Evolutionary conservation across 2,797 vertebrate species (phyloP).

Genomic region (Agapornis canus): DNA sequence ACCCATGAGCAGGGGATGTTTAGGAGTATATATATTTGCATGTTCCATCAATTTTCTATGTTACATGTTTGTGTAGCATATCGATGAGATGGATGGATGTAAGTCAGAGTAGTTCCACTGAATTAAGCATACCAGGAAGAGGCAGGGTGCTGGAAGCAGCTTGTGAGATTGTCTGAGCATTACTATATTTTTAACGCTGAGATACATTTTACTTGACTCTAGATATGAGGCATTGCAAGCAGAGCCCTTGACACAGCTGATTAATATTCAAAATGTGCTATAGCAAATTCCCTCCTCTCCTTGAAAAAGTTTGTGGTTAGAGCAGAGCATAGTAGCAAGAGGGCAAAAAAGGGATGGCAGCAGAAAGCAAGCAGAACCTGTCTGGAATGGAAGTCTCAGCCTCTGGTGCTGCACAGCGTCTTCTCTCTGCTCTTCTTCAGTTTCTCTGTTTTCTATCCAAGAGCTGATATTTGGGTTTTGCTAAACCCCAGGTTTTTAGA

Average conservation of each 20-base stretch:
- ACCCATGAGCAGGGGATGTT: not conserved
- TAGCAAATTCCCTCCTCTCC: not conserved
- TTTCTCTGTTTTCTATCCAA: not conserved
- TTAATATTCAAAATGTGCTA: not conserved
- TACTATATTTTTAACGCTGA: not conserved
- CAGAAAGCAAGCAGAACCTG: not conserved
- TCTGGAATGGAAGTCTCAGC: not conserved
- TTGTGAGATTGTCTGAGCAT: not conserved
- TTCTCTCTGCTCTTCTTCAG: not conserved
- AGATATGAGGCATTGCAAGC: not conserved
- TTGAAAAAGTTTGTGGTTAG: not conserved
- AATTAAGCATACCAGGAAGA: not conserved
- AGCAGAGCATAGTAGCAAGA: not conserved
- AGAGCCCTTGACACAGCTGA: accelerated
- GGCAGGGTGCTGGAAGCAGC: not conserved
- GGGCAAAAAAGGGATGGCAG: not conserved
- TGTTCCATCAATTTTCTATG: not conserved
- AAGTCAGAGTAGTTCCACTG: not conserved
- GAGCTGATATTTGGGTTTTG: not conserved
- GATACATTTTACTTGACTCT: not conserved
- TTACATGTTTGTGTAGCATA: not conserved
- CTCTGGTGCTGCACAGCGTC: not conserved
- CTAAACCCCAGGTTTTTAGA: not conserved
- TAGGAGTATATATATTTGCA: not conserved
- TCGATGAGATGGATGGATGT: not conserved